These are phyloP conservation scores for Cottus gobio DNA, from an alignment of 2,113 vertebrate species.

Conservation along the genomic window DNA sequence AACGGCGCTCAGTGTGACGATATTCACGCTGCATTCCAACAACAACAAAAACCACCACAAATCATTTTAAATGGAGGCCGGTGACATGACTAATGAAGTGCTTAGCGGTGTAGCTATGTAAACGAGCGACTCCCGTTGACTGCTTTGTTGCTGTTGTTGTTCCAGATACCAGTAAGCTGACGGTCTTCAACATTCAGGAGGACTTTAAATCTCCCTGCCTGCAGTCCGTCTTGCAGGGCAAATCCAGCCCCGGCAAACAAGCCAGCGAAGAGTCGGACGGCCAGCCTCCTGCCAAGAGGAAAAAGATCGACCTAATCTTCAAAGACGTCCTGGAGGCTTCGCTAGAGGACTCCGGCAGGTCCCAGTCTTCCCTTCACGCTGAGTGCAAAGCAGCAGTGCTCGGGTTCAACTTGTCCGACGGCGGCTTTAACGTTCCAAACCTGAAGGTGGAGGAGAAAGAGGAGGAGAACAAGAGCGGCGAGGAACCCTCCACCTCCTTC, in stretches of 20 bases:
- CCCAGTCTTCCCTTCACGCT: neutral
- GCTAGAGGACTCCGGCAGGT: slow-evolving; percentile 82
- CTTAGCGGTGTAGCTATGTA: no score
- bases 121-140: no score
- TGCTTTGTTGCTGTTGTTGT: neutral
- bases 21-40: no score
- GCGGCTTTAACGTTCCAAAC: slow-evolving; percentile 32
- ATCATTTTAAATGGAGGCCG: no score
- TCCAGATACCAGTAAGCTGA: slow-evolving; percentile 75
- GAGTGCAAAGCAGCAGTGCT: slow-evolving; percentile 46
- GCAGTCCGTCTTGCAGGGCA: slow-evolving; percentile 83
- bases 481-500: slow-evolving; percentile 92
- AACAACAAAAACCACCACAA: no score
- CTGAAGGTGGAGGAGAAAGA: slow-evolving; percentile 88
- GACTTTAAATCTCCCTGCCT: slow-evolving; percentile 83
- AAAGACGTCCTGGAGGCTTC: slow-evolving; percentile 94
- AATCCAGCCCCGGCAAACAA: slow-evolving; percentile 85
- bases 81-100: no score
- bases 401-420: slow-evolving; percentile 57
- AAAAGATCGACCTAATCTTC: slow-evolving; percentile 96
- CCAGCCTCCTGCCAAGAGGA: slow-evolving; percentile 91
- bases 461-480: slow-evolving; percentile 76
- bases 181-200: slow-evolving; percentile 81
- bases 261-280: slow-evolving; percentile 86
- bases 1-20: no score